Evolutionary conservation across 2,888 invertebrate genomes (phyloP).

Genomic region (Sympetrum striolatum): DNA sequence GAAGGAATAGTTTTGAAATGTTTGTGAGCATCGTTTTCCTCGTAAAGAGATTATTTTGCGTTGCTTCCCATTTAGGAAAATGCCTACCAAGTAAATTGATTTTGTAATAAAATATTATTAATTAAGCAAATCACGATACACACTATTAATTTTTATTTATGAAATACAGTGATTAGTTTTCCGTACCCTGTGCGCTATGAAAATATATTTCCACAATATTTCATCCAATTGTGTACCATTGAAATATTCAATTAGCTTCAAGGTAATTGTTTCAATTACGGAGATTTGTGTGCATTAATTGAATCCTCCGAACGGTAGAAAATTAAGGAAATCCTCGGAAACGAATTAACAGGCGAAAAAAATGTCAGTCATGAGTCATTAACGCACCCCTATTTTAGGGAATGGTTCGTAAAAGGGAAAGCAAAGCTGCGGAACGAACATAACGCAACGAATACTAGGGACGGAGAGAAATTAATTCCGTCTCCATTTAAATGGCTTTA

Average conservation of each 20-base stretch:
- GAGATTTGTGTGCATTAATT: background rate
- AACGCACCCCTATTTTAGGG: background rate
- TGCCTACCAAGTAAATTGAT: no score
- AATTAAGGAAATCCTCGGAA: background rate
- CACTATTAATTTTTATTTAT: no score
- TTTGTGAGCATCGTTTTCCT: no score
- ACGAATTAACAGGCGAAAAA: background rate
- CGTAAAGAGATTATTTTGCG: no score
- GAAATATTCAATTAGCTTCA: background rate
- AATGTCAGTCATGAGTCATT: background rate
- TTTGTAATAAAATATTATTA: no score
- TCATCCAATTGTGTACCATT: background rate
- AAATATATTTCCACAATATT: no score
- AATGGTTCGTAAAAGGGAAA: background rate
- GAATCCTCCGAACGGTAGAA: background rate
- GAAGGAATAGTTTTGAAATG: no score
- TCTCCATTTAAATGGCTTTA: background rate
- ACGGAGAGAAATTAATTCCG: conserved; percentile 1
- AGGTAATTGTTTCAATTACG: background rate
- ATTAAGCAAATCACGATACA: no score
- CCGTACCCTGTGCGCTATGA: no score
- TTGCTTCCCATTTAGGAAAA: no score
- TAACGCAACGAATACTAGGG: background rate
- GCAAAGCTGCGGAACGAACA: no score
- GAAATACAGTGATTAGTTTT: no score